phyloP scores from a whole-genome alignment of 2,888 invertebrate species.

The Tenodera sinensis region DNA sequence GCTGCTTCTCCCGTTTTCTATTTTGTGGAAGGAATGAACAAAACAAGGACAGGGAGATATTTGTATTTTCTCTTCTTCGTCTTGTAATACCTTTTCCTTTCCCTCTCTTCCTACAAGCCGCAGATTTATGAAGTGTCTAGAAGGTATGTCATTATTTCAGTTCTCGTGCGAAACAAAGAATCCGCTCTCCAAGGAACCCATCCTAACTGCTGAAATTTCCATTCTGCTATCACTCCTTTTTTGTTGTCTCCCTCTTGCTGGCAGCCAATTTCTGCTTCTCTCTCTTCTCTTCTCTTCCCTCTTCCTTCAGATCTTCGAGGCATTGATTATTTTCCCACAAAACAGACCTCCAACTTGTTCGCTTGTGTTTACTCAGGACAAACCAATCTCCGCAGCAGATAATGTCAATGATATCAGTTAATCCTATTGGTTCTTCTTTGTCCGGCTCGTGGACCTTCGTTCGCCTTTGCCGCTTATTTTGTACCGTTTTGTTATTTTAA shows the following conservation, averaged over 20 bases:
- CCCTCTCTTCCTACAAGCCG: neutral
- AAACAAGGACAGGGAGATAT: neutral
- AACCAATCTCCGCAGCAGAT: neutral
- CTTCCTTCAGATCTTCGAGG: neutral
- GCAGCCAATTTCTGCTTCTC: neutral
- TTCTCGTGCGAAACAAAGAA: neutral
- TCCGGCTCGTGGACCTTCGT: no score
- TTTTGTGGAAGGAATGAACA: neutral
- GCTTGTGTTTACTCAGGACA: neutral
- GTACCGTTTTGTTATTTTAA: no score
- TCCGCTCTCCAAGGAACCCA: neutral
- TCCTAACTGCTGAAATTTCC: neutral
- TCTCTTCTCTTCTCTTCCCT: neutral
- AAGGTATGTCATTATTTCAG: neutral
- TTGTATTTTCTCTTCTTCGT: neutral
- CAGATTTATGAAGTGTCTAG: neutral
- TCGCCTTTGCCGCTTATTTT: no score
- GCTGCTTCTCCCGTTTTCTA: neutral
- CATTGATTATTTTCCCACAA: neutral
- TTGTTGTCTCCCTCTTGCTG: neutral
- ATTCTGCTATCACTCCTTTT: neutral
- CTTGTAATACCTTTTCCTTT: neutral
- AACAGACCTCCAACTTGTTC: neutral
- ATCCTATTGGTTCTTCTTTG: no score
- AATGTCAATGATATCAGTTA: neutral